Percentiles rank a stretch among this genome's conserved stretches.
phyloP scores from a whole-genome alignment of 2,797 vertebrate genomes.

The Fundulus diaphanus region DNA sequence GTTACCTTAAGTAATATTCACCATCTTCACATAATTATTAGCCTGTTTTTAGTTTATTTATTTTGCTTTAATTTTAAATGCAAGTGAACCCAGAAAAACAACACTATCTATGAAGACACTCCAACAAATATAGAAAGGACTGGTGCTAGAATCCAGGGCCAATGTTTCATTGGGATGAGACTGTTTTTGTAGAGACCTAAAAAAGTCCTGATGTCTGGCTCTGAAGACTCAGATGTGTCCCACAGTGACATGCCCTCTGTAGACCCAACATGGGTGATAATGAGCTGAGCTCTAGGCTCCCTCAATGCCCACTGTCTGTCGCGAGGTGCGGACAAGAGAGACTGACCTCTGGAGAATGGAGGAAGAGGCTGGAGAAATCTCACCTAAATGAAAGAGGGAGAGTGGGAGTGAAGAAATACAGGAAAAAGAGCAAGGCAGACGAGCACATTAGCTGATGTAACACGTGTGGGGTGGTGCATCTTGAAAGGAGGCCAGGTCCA shows the following conservation, averaged over 20 bases:
- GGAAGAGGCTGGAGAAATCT: conserved; percentile 41
- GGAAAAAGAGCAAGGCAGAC: conserved; percentile 23
- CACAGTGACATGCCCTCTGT: conserved; percentile 59
- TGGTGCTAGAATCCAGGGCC: background rate
- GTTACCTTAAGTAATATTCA: background rate
- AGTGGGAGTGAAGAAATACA: conserved; percentile 38
- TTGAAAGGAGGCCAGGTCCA: conserved; percentile 27
- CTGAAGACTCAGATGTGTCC: conserved; percentile 47
- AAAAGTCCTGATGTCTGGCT: conserved; percentile 55
- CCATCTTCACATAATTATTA: background rate
- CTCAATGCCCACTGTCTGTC: conserved; percentile 67
- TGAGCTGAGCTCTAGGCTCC: conserved; percentile 69
- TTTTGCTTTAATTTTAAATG: no score
- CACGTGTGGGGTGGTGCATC: conserved; percentile 22
- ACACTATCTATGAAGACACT: background rate
- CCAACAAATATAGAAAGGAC: background rate
- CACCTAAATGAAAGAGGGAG: conserved; percentile 42
- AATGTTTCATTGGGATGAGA: background rate
- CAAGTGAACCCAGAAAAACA: background rate
- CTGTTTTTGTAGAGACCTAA: conserved; percentile 12
- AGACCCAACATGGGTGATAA: conserved; percentile 72
- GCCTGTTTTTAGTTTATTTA: background rate
- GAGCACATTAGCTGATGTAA: conserved; percentile 49
- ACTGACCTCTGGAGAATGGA: conserved; percentile 55
- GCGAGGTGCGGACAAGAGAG: conserved; percentile 42